Conservation (phyloP, 1,140 invertebrate genomes). For the Wiebesia pumilae region DNA sequence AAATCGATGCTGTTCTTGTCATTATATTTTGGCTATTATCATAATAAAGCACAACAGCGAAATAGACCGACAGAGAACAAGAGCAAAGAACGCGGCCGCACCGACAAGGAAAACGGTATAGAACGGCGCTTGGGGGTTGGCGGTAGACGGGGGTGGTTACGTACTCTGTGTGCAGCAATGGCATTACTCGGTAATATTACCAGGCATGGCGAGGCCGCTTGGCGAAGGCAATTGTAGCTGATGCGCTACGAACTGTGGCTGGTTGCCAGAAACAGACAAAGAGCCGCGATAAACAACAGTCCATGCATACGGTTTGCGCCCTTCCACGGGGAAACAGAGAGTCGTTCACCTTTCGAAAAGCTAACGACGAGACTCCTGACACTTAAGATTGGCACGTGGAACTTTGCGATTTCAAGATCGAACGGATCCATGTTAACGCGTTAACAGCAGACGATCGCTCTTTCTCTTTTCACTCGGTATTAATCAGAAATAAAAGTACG, state of each 20-base stretch:
- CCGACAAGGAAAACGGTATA: background rate
- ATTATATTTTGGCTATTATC: constrained; percentile 13
- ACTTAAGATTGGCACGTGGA: background rate
- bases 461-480: too few species aligned
- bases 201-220: background rate
- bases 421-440: background rate
- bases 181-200: constrained; percentile 24
- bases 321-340: background rate
- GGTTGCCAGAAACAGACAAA: constrained; percentile 19
- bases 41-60: constrained; percentile 12
- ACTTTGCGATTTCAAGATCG: background rate
- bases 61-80: background rate
- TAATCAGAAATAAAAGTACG: too few species aligned
- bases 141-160: background rate
- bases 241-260: constrained; percentile 16
- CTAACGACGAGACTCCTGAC: background rate
- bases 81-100: background rate
- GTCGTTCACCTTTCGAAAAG: background rate
- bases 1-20: constrained; percentile 11
- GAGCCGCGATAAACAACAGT: background rate
- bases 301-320: background rate
- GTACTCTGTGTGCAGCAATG: background rate
- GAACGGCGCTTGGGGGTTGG: background rate
- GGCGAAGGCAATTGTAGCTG: constrained; percentile 11
- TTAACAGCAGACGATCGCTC: too few species aligned